phyloP scores from a whole-genome alignment of 2,797 vertebrate species.

The Varecia variegata region DNA sequence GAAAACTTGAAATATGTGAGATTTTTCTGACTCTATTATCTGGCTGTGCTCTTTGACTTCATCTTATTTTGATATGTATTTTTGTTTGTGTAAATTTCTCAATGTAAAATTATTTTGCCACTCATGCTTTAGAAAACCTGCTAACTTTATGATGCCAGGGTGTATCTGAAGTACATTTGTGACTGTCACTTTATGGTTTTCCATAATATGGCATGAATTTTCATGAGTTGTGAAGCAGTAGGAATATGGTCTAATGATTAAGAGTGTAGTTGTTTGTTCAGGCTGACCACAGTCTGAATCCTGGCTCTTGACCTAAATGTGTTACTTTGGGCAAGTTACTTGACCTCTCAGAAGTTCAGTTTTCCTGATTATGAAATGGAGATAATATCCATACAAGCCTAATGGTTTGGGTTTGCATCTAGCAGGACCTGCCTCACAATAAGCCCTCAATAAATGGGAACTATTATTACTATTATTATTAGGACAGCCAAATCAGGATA shows the following conservation, averaged over 20 bases:
- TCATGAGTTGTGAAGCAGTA: background rate
- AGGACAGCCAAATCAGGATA: background rate
- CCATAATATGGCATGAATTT: background rate
- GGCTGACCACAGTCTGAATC: background rate
- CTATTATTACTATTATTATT: background rate
- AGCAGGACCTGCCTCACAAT: background rate
- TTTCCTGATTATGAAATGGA: background rate
- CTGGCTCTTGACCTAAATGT: background rate
- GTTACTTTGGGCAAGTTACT: background rate
- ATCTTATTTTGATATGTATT: background rate
- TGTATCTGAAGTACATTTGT: background rate
- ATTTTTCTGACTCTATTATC: background rate
- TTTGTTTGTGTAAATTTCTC: constrained; percentile 30
- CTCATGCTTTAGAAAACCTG: background rate
- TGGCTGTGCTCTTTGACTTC: background rate
- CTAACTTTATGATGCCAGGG: background rate
- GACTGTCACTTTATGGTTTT: background rate
- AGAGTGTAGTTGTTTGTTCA: background rate
- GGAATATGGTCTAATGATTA: background rate
- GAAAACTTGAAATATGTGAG: constrained; percentile 20
- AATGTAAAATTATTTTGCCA: background rate
- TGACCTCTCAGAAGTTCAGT: background rate
- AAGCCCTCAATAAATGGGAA: background rate
- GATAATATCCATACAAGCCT: background rate
- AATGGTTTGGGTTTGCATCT: background rate